These are phyloP conservation scores for Nerophis lumbriciformis DNA, from an alignment of 2,113 vertebrate genomes.

Conservation along the genomic window DNA sequence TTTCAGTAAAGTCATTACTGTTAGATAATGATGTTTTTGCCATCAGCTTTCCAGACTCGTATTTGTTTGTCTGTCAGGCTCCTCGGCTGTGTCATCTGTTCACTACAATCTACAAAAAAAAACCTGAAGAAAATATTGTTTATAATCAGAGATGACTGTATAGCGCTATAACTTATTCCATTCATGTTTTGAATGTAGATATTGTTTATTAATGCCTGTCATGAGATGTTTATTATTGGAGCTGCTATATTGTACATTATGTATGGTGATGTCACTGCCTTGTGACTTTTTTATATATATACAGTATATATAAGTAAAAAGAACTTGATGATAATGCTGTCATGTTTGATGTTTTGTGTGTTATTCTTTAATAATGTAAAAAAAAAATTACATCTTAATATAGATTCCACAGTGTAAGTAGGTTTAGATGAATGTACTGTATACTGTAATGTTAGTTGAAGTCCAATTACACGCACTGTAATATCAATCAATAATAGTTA, in stretches of 20 bases:
- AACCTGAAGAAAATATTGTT: slow-evolving; percentile 25
- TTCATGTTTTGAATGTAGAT: slow-evolving; percentile 62
- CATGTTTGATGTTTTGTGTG: neutral
- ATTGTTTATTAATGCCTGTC: slow-evolving; percentile 56
- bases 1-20: slow-evolving; percentile 9
- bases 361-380: no score
- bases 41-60: slow-evolving; percentile 22
- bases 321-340: slow-evolving; percentile 15
- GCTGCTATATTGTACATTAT: slow-evolving; percentile 67
- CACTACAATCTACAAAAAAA: slow-evolving; percentile 20
- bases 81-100: slow-evolving; percentile 28
- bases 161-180: slow-evolving; percentile 58
- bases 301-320: slow-evolving; percentile 54
- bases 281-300: slow-evolving; percentile 50
- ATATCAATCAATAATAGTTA: no score
- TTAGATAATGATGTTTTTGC: slow-evolving; percentile 17
- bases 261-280: slow-evolving; percentile 56
- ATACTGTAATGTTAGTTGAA: no score
- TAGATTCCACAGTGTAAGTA: no score
- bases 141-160: slow-evolving; percentile 49
- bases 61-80: slow-evolving; percentile 15
- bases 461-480: no score
- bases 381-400: no score
- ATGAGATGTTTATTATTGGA: slow-evolving; percentile 57
- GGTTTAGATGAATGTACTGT: no score